Evolutionary conservation across 2,113 vertebrate species (phyloP), one percentile per base, ranked within the genome.

Genomic region (Formicarius rufipectus): DNA sequence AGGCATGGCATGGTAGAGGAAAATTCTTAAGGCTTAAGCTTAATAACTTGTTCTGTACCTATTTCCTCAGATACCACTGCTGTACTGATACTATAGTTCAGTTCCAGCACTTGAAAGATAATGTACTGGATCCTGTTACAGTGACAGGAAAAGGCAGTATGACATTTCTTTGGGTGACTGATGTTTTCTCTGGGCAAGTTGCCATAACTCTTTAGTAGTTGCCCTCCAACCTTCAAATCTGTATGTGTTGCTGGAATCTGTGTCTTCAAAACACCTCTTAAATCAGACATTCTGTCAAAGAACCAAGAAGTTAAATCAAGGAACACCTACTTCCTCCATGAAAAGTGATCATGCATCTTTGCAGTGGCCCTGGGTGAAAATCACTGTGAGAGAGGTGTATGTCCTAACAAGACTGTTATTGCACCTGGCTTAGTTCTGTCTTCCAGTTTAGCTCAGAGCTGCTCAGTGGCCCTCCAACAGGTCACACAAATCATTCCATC

Each of bases 401-500:
- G 33, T 86, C 82, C 83, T 75, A 87, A 76, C 84, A 73, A 58
- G 90, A 20, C 9, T 87, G 23, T 95, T 93, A 93, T 30, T 80
- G 69, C 56, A 90, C 45, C 47, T 90, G 68, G 76, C 89, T 96
- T 91, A 89, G 74, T 76, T 88, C 76, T 67, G 73, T 93, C 84
- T 89, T 93, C 76, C 62, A 53, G 63, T 87, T 96, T 77, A 96
- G 83, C 95, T 95, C 74, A 83, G 96, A 97, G 93, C 86, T 90
- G 58, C 84, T 84, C 81, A 53, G 83, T 88, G 90, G 93, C 88
- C 88, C 49, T 94, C 86, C n/a, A 23, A 21, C 37, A 89, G 78
- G 72, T 95, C 76, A 89, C 74, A 31, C 67, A 90, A 95, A 94
- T 96, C 94, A 91, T 68, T 95, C 68, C 16, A 53, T 68, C 49